These are phyloP conservation scores for Gila robusta DNA, from an alignment of 2,797 vertebrate species.

Conservation along the genomic window DNA sequence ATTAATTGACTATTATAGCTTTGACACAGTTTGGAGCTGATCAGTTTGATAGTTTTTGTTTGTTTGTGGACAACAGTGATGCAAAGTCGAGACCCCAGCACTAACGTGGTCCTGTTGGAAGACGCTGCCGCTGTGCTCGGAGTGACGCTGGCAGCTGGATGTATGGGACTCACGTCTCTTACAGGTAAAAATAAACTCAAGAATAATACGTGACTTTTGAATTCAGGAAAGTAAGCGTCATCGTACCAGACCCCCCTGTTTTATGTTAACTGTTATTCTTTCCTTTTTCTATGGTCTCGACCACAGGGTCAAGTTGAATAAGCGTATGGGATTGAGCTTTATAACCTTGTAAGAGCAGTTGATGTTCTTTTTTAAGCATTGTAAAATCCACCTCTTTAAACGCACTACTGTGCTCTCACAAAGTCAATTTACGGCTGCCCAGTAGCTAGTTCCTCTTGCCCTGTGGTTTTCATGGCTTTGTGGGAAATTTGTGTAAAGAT, in stretches of 20 bases:
- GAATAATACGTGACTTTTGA: not conserved
- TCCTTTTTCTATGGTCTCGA: not conserved
- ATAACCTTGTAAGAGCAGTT: slow-evolving; percentile 15
- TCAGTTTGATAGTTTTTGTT: not conserved
- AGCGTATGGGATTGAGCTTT: not conserved
- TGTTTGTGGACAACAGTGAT: slow-evolving; percentile 80
- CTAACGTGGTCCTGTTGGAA: slow-evolving; percentile 95
- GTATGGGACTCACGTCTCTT: slow-evolving; percentile 96
- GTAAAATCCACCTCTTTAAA: slow-evolving; percentile 7
- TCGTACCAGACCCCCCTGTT: not conserved
- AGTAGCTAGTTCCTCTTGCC: slow-evolving; percentile 1
- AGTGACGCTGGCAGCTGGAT: slow-evolving; percentile 89
- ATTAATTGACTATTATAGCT: not conserved
- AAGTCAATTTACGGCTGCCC: not conserved
- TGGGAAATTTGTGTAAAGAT: slow-evolving; percentile 20
- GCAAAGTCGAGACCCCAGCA: slow-evolving; percentile 96
- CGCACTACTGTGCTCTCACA: not conserved
- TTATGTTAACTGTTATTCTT: not conserved
- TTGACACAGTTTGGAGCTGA: not conserved
- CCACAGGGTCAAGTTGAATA: not conserved
- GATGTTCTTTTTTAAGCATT: slow-evolving; percentile 18
- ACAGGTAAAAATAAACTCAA: slow-evolving; percentile 83
- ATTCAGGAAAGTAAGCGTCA: not conserved
- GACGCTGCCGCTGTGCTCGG: slow-evolving; percentile 95
- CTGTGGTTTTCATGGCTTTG: slow-evolving; percentile 4